These are phyloP conservation scores for Ophonus ardosiacus DNA, from an alignment of 2,888 invertebrate genomes.

Conservation along the genomic window DNA sequence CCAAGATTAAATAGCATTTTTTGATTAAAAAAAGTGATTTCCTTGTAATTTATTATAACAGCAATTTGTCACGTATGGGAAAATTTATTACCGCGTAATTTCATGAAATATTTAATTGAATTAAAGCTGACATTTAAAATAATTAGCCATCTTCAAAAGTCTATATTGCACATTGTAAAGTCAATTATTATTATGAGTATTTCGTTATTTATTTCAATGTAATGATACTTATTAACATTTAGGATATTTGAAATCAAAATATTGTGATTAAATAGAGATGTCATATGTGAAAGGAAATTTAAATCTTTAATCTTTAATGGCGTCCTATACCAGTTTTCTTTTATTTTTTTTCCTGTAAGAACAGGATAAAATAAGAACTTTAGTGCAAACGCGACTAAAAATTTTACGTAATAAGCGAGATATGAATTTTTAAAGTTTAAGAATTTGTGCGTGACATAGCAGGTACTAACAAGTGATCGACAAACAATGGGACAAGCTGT, in stretches of 20 bases:
- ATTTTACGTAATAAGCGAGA: too few species aligned
- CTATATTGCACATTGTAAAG: not conserved
- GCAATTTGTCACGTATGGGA: conserved; percentile 7
- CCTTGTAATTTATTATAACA: conserved; percentile 23
- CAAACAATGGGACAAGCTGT: too few species aligned
- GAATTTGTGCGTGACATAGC: too few species aligned
- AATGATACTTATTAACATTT: conserved; percentile 5
- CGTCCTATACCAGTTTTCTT: too few species aligned
- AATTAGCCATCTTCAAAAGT: not conserved
- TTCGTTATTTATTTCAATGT: not conserved
- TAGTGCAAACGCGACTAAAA: too few species aligned
- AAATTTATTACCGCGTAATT: not conserved
- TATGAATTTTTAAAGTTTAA: too few species aligned
- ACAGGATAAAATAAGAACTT: too few species aligned
- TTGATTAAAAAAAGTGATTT: conserved; percentile 25
- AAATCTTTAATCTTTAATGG: not conserved
- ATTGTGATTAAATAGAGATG: too few species aligned
- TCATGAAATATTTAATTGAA: conserved; percentile 3
- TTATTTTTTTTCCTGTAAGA: too few species aligned
- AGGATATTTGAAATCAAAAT: not conserved
- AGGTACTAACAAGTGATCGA: too few species aligned
- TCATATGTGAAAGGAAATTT: too few species aligned
- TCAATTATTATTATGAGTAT: not conserved
- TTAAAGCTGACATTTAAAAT: conserved; percentile 30
- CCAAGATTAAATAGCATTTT: not conserved